Base-by-base conservation (phyloP, 2,888 invertebrate species). In the Macaria notata region DNA sequence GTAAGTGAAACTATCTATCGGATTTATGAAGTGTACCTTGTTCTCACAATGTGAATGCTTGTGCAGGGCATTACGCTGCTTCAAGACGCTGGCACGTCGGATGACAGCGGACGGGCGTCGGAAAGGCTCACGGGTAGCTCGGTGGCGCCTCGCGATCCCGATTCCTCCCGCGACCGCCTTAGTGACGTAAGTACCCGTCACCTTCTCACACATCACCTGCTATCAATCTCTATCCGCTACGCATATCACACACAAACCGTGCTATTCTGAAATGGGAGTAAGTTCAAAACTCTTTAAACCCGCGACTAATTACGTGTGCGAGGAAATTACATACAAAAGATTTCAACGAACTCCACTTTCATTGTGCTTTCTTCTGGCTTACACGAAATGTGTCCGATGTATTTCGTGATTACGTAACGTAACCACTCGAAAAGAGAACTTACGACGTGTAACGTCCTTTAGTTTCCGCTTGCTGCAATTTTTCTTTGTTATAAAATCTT, bases 51-150 rank as follows among this genome's bases (percentile, higher is more conserved):
- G 62, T 62, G 62, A 63, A 65, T 59, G 51, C 83, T 81, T 81
- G 92, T 93, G 63, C 91, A 95, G 95, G 94, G 94, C 90, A 93
- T 95, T 87, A 94, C 94, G 86, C 92, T 94, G 88, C 93, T 93
- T 84, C 94, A 94, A 86, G 95, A 96, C 93, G 95, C 95, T 87
- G 95, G 95, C 81, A 96, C 96, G 83, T 96, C 95, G 86, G 96
- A 96, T 92, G 96, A 96, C 91, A 96, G 95, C 92, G 95, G 95
- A 78, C 93, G 95, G 87, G 96, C 95, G 76, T 95, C 95, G 74
- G 95, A 95, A 92, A 93, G 95, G 81, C 93, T 95, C 84, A 94
- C 95, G 85, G 94, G 95, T 88, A 94, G 95, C 88, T 95, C 94
- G 64, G 94, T 94, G 80, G 94, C 94, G 76, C 94, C 94, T 78